These are phyloP conservation scores for Nemopilema nomurai DNA, from an alignment of 30 jellyfish, hydroid and myxozoan genomes.

Conservation along the genomic window DNA sequence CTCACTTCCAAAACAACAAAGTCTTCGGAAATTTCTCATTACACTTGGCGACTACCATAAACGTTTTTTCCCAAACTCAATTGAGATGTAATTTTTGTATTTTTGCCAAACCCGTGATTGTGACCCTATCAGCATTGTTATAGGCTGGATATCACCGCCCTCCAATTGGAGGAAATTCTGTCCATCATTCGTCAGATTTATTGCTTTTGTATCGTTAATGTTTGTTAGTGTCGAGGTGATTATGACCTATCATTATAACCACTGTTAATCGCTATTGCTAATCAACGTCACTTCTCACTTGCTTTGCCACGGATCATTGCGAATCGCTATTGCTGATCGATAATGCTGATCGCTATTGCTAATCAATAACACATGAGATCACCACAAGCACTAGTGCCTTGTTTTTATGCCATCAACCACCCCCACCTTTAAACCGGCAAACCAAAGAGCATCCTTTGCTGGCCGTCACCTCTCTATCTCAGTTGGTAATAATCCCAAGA, in stretches of 20 bases:
- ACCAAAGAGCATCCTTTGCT: no score
- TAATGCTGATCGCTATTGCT: no score
- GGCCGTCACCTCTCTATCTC: no score
- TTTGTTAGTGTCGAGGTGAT: neutral
- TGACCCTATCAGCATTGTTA: neutral
- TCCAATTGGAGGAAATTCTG: neutral
- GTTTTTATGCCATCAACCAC: no score
- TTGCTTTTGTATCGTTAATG: neutral
- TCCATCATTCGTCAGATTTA: neutral
- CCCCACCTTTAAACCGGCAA: no score
- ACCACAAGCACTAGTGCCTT: no score
- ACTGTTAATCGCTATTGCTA: neutral
- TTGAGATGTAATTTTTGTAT: neutral
- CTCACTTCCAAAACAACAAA: neutral
- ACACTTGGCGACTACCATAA: neutral
- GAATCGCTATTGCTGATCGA: no score
- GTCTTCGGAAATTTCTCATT: neutral
- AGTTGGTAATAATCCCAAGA: no score
- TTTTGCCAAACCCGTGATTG: neutral
- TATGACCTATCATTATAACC: neutral
- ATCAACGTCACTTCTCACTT: constrained; percentile 10
- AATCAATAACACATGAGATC: no score
- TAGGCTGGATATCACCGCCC: neutral
- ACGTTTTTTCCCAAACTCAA: neutral
- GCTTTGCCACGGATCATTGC: no score